A percentile compares a stretch with the other conserved stretches of the same genome.
phyloP scores from a whole-genome alignment of 2,888 invertebrate genomes.

The Lasioglossum marginatum region DNA sequence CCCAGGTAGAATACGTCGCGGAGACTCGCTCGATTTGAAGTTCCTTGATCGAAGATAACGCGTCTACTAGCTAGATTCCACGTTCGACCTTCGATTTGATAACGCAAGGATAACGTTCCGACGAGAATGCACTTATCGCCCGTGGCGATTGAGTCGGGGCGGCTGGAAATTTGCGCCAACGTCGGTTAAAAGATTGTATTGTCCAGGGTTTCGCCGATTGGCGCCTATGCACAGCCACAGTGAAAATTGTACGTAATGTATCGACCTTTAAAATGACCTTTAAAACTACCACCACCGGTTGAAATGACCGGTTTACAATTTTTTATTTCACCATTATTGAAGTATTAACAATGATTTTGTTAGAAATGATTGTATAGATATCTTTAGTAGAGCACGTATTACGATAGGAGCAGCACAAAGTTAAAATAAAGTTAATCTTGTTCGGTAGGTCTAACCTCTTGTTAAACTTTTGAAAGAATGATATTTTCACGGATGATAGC shows the following conservation, averaged over 20 bases:
- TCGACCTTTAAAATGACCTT: too few species aligned
- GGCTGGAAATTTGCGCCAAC: conserved; percentile 3
- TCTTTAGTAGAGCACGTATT: too few species aligned
- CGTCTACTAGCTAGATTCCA: conserved; percentile 44
- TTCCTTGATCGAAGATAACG: conserved; percentile 55
- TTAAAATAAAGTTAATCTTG: too few species aligned
- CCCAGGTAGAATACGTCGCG: conserved; percentile 21
- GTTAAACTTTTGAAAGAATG: too few species aligned
- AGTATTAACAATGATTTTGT: too few species aligned
- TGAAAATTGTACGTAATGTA: background rate
- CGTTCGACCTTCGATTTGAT: conserved; percentile 60
- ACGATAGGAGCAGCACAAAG: too few species aligned
- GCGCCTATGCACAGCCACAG: background rate
- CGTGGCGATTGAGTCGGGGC: background rate
- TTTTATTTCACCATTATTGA: too few species aligned
- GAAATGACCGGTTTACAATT: too few species aligned
- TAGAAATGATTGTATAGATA: too few species aligned
- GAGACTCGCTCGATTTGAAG: conserved; percentile 43
- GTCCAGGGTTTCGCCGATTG: background rate
- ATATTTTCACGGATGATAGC: too few species aligned
- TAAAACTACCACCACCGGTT: too few species aligned
- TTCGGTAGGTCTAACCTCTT: too few species aligned
- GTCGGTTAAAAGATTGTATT: background rate
- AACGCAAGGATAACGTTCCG: conserved; percentile 53
- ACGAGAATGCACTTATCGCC: conserved; percentile 45